A percentile compares a stretch with the other conserved stretches of the same genome.
phyloP scores from a whole-genome alignment of 2,797 vertebrate genomes.

The Argyrosomus regius region DNA sequence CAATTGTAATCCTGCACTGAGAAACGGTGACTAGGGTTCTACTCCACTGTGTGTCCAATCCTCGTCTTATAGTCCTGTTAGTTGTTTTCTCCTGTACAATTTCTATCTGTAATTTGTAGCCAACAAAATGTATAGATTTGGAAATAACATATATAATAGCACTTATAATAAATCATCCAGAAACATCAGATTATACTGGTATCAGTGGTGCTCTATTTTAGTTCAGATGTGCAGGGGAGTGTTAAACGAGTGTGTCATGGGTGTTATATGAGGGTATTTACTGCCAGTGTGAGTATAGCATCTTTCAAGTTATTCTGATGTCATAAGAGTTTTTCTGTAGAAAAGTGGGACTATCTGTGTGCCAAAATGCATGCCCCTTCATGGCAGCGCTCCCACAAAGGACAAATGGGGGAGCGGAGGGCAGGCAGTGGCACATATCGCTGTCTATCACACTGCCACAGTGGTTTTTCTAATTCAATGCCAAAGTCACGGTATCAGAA shows the following conservation, averaged over 20 bases:
- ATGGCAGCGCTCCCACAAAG: not conserved
- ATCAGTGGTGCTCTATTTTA: not conserved
- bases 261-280: not conserved
- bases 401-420: not conserved
- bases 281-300: not conserved
- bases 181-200: not conserved
- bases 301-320: constrained; percentile 5
- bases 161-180: not conserved
- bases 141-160: not conserved
- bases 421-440: not conserved
- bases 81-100: too few species aligned
- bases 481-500: not conserved
- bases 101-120: not conserved
- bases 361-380: not conserved
- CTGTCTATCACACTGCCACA: not conserved
- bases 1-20: not conserved
- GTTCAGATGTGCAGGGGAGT: not conserved
- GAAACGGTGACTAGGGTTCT: too few species aligned
- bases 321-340: not conserved
- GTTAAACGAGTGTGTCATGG: not conserved
- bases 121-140: not conserved
- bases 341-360: not conserved
- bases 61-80: too few species aligned
- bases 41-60: not conserved
- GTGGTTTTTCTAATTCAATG: not conserved